Evolutionary conservation across 2,888 invertebrate genomes (phyloP).

Genomic region (Leptinotarsa rubiginosa): DNA sequence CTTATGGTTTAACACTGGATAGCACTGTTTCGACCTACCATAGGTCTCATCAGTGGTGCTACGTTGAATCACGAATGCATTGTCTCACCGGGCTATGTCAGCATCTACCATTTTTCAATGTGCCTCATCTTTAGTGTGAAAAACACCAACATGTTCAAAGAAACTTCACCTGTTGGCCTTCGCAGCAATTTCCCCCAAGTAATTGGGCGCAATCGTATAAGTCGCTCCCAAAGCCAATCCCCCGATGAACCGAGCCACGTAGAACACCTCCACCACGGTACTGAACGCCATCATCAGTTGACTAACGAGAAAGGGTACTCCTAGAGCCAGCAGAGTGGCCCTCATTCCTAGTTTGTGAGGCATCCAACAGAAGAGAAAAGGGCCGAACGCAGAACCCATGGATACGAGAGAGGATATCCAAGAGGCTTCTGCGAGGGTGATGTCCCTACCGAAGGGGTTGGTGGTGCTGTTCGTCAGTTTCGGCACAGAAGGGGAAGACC

Average conservation of each 20-base stretch:
- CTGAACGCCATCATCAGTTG: constrained; percentile 76
- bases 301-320: constrained; percentile 76
- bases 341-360: constrained; percentile 78
- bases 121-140: constrained; percentile 71
- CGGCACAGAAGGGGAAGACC: constrained; percentile 39
- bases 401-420: constrained; percentile 69
- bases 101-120: too few relatives aligned
- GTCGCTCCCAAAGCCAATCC: constrained; percentile 77
- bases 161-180: constrained; percentile 78
- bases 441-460: constrained; percentile 30
- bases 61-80: too few relatives aligned
- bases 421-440: constrained; percentile 62
- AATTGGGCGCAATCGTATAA: constrained; percentile 85
- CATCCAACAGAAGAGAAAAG: constrained; percentile 76
- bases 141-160: constrained; percentile 76
- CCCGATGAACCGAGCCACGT: constrained; percentile 70
- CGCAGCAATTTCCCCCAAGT: constrained; percentile 87
- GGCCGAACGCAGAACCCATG: constrained; percentile 71
- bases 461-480: constrained; percentile 31
- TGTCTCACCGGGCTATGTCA: too few relatives aligned
- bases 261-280: constrained; percentile 66
- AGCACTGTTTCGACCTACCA: too few relatives aligned
- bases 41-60: too few relatives aligned
- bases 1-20: too few relatives aligned
- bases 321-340: constrained; percentile 73